These are phyloP conservation scores for Aleadryas rufinucha DNA, from an alignment of 2,113 vertebrate species.

Conservation along the genomic window DNA sequence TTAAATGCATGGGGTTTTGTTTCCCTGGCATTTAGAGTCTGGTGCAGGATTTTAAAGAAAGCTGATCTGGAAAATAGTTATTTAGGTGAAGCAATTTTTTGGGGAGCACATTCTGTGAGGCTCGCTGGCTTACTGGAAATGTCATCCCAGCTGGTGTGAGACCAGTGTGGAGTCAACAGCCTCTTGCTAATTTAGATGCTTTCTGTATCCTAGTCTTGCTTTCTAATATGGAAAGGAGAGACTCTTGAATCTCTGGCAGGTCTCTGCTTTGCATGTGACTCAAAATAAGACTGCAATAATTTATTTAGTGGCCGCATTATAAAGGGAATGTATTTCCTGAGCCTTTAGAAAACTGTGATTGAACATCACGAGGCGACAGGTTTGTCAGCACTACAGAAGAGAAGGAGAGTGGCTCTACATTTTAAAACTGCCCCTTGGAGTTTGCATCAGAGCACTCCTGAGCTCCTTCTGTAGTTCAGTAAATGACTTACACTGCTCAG, in stretches of 20 bases:
- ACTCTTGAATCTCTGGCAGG: background rate
- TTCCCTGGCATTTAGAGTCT: background rate
- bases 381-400: background rate
- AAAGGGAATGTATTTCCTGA: background rate
- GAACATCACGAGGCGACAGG: background rate
- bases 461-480: background rate
- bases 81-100: background rate
- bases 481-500: rapidly evolving
- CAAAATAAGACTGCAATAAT: background rate
- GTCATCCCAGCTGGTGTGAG: background rate
- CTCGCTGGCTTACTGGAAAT: background rate
- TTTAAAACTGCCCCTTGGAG: background rate
- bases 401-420: background rate
- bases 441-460: background rate
- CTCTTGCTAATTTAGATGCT: background rate
- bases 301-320: background rate
- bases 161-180: background rate
- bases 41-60: background rate
- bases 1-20: background rate
- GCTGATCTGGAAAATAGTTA: background rate
- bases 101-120: background rate
- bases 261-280: background rate
- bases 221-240: background rate
- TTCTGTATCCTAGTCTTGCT: background rate
- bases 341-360: background rate